Conservation (phyloP, 2,888 invertebrate species). For the Euzetes globulus region DNA sequence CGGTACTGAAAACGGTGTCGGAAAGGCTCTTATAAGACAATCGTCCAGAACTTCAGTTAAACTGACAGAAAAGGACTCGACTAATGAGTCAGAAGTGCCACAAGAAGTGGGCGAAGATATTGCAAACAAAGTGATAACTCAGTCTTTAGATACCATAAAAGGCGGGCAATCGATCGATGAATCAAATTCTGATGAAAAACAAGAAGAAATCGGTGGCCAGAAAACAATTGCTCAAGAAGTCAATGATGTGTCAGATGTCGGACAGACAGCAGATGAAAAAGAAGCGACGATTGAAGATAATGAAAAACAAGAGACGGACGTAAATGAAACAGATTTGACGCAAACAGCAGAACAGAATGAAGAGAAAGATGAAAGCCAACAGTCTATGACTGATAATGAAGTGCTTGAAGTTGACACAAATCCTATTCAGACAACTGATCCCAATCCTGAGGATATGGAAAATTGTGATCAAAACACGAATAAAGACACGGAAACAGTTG, state of each 20-base stretch:
- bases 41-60: conserved; percentile 8
- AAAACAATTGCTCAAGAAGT: not conserved
- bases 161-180: not conserved
- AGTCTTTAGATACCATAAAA: not conserved
- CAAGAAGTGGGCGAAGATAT: not conserved
- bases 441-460: not conserved
- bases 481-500: not conserved
- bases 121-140: not conserved
- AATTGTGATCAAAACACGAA: not conserved
- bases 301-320: conserved; percentile 18
- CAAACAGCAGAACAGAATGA: conserved; percentile 7
- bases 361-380: not conserved
- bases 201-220: not conserved
- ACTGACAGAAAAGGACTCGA: not conserved
- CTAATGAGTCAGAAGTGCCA: not conserved
- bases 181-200: no score
- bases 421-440: not conserved
- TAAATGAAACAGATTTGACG: not conserved
- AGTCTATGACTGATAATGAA: not conserved
- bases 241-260: not conserved
- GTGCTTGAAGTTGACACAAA: not conserved
- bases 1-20: not conserved
- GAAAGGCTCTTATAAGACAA: not conserved
- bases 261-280: conserved; percentile 19
- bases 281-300: conserved; percentile 11